Evolutionary conservation across 2,888 invertebrate species (phyloP).

Genomic region (Lypha dubia): DNA sequence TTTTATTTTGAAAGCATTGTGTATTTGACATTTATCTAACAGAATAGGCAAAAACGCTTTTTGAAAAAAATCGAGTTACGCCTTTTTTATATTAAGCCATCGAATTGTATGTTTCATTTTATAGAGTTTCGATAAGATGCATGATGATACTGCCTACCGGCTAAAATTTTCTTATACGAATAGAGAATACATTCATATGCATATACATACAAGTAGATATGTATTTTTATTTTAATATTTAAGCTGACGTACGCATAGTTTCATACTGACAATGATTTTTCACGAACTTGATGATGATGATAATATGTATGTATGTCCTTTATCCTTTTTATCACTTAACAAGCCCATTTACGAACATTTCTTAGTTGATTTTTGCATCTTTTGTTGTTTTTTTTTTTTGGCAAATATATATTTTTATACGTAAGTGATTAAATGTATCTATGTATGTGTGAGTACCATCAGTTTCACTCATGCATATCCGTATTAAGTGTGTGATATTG

Average conservation of each 20-base stretch:
- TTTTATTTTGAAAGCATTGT: too few species aligned
- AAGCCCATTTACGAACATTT: conserved; percentile 26
- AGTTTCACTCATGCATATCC: background rate
- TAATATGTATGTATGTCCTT: too few species aligned
- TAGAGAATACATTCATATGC: too few species aligned
- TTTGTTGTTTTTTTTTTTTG: conserved; percentile 7
- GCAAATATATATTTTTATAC: background rate
- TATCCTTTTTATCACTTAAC: conserved; percentile 50
- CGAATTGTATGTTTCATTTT: background rate
- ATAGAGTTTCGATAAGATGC: conserved; percentile 6
- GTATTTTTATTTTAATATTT: conserved; percentile 24
- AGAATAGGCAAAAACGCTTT: too few species aligned
- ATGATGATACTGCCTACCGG: background rate
- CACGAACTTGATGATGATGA: conserved; percentile 27
- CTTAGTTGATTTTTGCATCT: conserved; percentile 24
- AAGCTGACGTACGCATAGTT: conserved; percentile 60
- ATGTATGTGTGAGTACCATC: background rate
- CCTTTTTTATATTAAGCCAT: too few species aligned
- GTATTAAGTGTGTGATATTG: conserved; percentile 2
- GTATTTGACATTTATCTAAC: too few species aligned
- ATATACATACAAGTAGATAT: too few species aligned
- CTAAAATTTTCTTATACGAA: background rate
- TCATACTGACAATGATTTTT: conserved; percentile 24
- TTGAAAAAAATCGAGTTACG: too few species aligned
- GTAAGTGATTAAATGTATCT: background rate